Conservation (phyloP, 2,113 vertebrate genomes). For the Spermophilus dauricus region DNA sequence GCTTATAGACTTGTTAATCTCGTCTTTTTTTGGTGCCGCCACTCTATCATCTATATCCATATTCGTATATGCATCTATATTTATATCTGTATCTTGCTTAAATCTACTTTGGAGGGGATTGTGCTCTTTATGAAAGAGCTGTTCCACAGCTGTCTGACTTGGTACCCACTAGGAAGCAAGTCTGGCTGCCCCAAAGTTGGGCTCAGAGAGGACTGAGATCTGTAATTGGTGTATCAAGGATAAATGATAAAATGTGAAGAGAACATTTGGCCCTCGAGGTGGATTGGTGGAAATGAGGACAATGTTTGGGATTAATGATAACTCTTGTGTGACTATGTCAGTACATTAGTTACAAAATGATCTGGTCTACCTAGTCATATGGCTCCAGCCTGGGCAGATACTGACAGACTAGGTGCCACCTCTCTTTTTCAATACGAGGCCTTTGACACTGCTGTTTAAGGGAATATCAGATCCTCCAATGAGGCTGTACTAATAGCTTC, state of each 20-base stretch:
- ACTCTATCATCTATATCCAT: neutral
- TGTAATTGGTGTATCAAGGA: neutral
- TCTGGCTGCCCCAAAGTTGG: neutral
- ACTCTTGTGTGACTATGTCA: neutral
- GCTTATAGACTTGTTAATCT: neutral
- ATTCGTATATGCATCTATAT: neutral
- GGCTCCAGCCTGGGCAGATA: neutral
- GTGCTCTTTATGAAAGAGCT: neutral
- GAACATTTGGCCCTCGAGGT: neutral
- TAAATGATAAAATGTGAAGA: neutral
- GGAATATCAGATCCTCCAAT: neutral
- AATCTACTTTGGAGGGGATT: neutral
- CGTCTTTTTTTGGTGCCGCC: neutral
- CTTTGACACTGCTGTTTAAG: neutral
- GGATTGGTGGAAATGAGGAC: neutral
- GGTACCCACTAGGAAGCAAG: neutral
- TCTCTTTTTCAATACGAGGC: neutral
- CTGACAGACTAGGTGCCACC: neutral
- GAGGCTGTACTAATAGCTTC: neutral
- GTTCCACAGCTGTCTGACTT: neutral
- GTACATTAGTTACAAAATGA: too few species aligned
- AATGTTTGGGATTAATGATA: neutral
- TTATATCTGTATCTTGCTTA: neutral
- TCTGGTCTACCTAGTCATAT: accelerated
- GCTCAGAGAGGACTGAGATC: neutral